These are phyloP conservation scores for Mythimna vitellina DNA, from an alignment of 2,888 invertebrate genomes.

Conservation along the genomic window DNA sequence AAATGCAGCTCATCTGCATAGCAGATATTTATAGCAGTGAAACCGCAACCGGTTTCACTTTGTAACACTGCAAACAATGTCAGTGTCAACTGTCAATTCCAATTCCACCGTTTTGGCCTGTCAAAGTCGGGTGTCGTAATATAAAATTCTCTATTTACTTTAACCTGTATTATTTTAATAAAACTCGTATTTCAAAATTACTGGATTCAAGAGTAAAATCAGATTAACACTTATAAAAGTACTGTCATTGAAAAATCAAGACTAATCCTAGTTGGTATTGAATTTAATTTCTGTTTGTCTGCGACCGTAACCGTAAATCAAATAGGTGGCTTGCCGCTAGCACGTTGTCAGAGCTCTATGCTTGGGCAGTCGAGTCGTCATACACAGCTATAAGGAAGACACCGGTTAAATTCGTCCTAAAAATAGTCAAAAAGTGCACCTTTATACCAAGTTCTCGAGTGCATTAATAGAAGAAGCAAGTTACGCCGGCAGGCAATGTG, in stretches of 20 bases:
- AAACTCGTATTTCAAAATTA: constrained; percentile 30
- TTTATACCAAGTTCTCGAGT: constrained; percentile 26
- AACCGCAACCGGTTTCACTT: too few relatives aligned
- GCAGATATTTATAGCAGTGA: too few relatives aligned
- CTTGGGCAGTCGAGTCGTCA: constrained; percentile 41
- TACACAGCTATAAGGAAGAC: constrained; percentile 36
- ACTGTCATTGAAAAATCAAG: constrained; percentile 19
- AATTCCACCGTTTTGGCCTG: constrained; percentile 30
- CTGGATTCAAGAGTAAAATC: constrained; percentile 9
- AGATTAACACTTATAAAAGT: constrained; percentile 3
- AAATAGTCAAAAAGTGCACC: constrained; percentile 29
- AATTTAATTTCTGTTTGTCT: constrained; percentile 32
- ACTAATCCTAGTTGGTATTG: constrained; percentile 7
- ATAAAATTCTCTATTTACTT: constrained; percentile 49
- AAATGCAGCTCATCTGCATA: too few relatives aligned
- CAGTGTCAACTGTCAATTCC: constrained; percentile 24
- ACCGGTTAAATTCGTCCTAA: constrained; percentile 26
- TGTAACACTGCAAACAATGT: constrained; percentile 22
- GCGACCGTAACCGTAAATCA: constrained; percentile 54
- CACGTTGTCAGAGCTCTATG: constrained; percentile 42
- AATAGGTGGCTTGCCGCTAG: constrained; percentile 44
- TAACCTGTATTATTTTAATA: constrained; percentile 7
- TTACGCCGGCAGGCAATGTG: constrained; percentile 73
- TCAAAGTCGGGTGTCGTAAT: constrained; percentile 61
- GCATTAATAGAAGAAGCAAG: constrained; percentile 22